Percentiles rank a stretch among this genome's conserved stretches.
Conservation (phyloP, 2,888 invertebrate genomes). For the Diloba caeruleocephala region DNA sequence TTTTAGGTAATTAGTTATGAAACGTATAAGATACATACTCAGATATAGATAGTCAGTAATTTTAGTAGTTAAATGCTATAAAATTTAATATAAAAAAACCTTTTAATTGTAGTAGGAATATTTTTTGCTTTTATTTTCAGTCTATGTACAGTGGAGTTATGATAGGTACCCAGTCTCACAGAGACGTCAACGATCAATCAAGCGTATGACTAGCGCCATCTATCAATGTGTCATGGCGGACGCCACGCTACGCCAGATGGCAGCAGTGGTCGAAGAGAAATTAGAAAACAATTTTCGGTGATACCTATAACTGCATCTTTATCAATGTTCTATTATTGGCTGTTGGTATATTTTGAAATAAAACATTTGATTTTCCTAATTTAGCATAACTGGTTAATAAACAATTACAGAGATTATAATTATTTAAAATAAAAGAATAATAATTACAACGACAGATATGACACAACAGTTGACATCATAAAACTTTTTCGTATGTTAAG, state of each 20-base stretch:
- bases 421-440: too few relatives aligned
- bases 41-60: too few relatives aligned
- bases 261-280: constrained; percentile 77
- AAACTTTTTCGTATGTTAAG: too few relatives aligned
- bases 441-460: too few relatives aligned
- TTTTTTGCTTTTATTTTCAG: constrained; percentile 44
- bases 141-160: constrained; percentile 37
- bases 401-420: too few relatives aligned
- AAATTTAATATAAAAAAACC: too few relatives aligned
- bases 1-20: too few relatives aligned
- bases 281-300: constrained; percentile 83
- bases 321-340: constrained; percentile 35
- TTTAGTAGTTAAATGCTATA: too few relatives aligned
- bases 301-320: constrained; percentile 45
- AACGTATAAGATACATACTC: too few relatives aligned
- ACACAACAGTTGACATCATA: too few relatives aligned
- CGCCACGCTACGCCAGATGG: constrained; percentile 81
- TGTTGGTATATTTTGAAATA: constrained; percentile 21
- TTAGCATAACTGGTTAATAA: too few relatives aligned
- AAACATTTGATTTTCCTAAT: constrained; percentile 6
- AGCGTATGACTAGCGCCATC: constrained; percentile 81
- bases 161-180: constrained; percentile 62
- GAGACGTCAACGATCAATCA: constrained; percentile 85
- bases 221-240: constrained; percentile 82
- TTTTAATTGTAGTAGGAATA: constrained; percentile 27